Base-by-base conservation (phyloP, 2,888 invertebrate species). In the Acanthosoma haemorrhoidale region DNA sequence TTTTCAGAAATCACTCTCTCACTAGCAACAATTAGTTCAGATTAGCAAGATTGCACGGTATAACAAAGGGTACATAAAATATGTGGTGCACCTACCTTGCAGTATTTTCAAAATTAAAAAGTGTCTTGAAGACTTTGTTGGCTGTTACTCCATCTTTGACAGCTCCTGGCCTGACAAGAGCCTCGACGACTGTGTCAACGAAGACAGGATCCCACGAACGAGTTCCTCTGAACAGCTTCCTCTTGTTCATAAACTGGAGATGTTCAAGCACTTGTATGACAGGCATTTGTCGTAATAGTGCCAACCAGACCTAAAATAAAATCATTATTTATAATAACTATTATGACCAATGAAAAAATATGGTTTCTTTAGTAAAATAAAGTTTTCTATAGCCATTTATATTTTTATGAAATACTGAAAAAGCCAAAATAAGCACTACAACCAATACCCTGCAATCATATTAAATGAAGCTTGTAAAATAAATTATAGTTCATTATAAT, bases 281-380 rank as follows among this genome's bases (percentile, higher is more conserved):
- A 5, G 73, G 68, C 25, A 72, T 72, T 43, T 68, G 68, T 6
- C 68, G 43, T n/a, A 73, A 63, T 5, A 73, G 66, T 6, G 73
- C 70, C 16, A 21, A 34, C 73, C 73, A 73, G 9, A 73, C 73
- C 73, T 73, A 36, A 34, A 68, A 41, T 13, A 18, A 32, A 29
- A 58, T 6, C 5, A n/a, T n/a, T n/a, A n/a, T n/a, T 9, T 38
- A 11, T 13, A 38, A 38, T 38, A 11, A 11, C 11, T 38, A 38
- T 38, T 38, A 38, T 11, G 13, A 38, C 38, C 36, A 61, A 61
- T 61, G 15, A 59, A 59, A 25, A 15, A 61, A 61, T n/a, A n/a
- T n/a, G n/a, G n/a, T n/a, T n/a, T n/a, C n/a, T n/a, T n/a, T n/a
- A n/a, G n/a, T n/a, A n/a, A n/a, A n/a, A n/a, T n/a, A n/a, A n/a